Percentiles rank a stretch among this genome's conserved stretches.
Conservation (phyloP, 1,140 invertebrate species). For the Drosophila repleta region DNA sequence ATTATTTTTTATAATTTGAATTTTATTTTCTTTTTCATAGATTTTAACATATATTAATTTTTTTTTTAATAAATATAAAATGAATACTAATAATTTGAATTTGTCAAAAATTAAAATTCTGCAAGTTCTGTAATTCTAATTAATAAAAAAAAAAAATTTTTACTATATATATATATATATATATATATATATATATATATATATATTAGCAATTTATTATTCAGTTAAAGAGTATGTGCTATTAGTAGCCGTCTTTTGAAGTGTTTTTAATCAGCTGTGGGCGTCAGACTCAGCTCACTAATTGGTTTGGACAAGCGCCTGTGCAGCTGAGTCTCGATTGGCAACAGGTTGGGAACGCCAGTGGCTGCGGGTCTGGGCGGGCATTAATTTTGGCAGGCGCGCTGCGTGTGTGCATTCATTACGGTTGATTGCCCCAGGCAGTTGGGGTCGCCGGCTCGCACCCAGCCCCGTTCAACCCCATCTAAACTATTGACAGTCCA, state of each 20-base stretch:
- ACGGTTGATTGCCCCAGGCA: conserved; percentile 46
- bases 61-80: no score
- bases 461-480: conserved; percentile 18
- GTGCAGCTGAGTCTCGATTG: conserved; percentile 33
- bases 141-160: no score
- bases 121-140: no score
- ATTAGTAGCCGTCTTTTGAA: neutral
- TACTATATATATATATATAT: no score
- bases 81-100: no score
- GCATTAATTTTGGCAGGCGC: conserved; percentile 57
- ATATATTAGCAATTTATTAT: no score
- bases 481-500: conserved; percentile 1
- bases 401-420: conserved; percentile 40
- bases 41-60: no score
- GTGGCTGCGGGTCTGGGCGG: conserved; percentile 19
- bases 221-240: conserved; percentile 10
- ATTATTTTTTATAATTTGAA: no score
- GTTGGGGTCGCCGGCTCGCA: conserved; percentile 10
- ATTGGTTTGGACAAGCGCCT: conserved; percentile 63
- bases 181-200: no score
- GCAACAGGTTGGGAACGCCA: conserved; percentile 68
- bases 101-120: no score
- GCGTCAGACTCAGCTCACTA: conserved; percentile 50
- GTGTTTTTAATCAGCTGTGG: conserved; percentile 5
- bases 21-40: no score